Percentiles rank a stretch among this genome's conserved stretches.
Evolutionary conservation across 2,797 vertebrate genomes (phyloP).

Genomic region (Micromesistius poutassou): DNA sequence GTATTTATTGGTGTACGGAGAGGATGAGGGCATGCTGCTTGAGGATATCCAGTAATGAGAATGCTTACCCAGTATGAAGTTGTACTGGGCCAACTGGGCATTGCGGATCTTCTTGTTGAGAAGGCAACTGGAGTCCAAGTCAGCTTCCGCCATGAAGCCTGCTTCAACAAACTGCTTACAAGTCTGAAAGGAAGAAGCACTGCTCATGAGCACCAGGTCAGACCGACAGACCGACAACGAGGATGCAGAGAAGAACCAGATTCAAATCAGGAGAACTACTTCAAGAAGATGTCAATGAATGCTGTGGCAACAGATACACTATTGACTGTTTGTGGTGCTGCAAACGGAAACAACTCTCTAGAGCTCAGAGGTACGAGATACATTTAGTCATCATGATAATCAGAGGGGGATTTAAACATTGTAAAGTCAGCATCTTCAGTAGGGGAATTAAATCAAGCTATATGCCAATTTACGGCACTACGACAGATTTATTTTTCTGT

Average conservation of each 20-base stretch:
- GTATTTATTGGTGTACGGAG: not conserved
- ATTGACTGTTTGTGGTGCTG: not conserved
- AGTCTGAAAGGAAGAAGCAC: conserved; percentile 68
- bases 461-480: not conserved
- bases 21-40: not conserved
- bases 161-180: conserved; percentile 83
- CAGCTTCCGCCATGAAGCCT: conserved; percentile 90
- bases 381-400: no score
- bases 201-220: not conserved
- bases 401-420: not conserved
- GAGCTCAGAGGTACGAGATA: no score
- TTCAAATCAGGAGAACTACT: not conserved
- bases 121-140: conserved; percentile 87
- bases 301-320: not conserved
- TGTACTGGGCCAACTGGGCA: conserved; percentile 91
- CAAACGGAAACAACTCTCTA: no score
- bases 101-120: conserved; percentile 95
- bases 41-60: not conserved
- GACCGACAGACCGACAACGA: not conserved
- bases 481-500: not conserved
- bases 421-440: not conserved
- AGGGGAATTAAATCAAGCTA: not conserved
- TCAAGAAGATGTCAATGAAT: not conserved
- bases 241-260: not conserved
- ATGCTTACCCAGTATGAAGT: conserved; percentile 89